Evolutionary conservation across 2,113 vertebrate genomes (phyloP).

Genomic region (Nettapus auritus): DNA sequence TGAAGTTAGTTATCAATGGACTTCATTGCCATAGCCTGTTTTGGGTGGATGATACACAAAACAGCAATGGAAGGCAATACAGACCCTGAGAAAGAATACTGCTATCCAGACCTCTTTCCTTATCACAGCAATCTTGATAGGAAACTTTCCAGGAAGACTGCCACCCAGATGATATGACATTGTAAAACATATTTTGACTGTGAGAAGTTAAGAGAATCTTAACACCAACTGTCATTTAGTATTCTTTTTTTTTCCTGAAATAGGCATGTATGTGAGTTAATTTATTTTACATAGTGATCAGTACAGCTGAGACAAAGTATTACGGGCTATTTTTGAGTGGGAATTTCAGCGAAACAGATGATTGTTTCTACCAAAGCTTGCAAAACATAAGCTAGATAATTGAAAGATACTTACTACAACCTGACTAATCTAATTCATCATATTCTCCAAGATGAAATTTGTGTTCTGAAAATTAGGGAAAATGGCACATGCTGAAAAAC

Average conservation of each 20-base stretch:
- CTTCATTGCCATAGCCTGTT: not conserved
- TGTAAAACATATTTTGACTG: not conserved
- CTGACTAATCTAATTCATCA: not conserved
- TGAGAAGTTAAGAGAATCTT: not conserved
- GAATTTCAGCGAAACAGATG: not conserved
- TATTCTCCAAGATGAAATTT: not conserved
- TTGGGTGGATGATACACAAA: not conserved
- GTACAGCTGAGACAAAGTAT: not conserved
- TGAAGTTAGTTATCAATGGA: not conserved
- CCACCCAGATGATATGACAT: not conserved
- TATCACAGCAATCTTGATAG: not conserved
- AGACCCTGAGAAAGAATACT: not conserved
- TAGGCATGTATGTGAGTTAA: not conserved
- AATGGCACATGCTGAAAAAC: not conserved
- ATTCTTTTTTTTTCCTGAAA: not conserved
- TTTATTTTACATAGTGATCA: not conserved
- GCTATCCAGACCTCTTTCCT: not conserved
- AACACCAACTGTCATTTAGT: not conserved
- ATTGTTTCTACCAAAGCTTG: not conserved
- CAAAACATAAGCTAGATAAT: not conserved
- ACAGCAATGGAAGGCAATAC: not conserved
- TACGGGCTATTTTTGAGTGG: not conserved
- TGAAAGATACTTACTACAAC: slow-evolving; percentile 8
- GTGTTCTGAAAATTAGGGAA: not conserved
- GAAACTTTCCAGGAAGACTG: not conserved